phyloP scores from a whole-genome alignment of 2,888 invertebrate species.

The Drosophila barbarae region DNA sequence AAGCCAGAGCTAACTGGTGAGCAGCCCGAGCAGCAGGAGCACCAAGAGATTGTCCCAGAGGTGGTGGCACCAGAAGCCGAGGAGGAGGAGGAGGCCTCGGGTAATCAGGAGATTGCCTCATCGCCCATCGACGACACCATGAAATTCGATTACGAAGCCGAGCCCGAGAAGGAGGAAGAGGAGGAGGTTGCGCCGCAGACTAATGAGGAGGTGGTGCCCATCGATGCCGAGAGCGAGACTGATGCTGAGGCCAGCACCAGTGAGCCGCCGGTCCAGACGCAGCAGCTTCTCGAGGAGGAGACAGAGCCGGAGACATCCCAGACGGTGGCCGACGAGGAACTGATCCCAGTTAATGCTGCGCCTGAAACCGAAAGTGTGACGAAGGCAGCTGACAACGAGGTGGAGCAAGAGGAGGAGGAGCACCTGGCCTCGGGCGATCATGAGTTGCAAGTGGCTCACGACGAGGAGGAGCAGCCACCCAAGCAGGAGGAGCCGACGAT shows the following conservation, averaged over 20 bases:
- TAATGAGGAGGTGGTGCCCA: slow-evolving; percentile 47
- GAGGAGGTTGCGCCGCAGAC: slow-evolving; percentile 18
- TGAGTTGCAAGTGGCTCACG: slow-evolving; percentile 35
- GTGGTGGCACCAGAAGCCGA: slow-evolving; percentile 15
- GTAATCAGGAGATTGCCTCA: slow-evolving; percentile 51
- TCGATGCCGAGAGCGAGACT: slow-evolving; percentile 48
- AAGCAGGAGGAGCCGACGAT: slow-evolving; percentile 38
- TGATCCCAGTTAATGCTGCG: slow-evolving; percentile 61
- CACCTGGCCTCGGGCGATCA: slow-evolving; percentile 62
- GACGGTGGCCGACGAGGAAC: slow-evolving; percentile 56
- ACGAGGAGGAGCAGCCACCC: slow-evolving; percentile 21
- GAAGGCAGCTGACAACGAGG: slow-evolving; percentile 35
- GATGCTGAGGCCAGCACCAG: slow-evolving; percentile 52
- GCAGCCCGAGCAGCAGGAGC: slow-evolving; percentile 16
- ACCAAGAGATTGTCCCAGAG: slow-evolving; percentile 17
- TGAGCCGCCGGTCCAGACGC: slow-evolving; percentile 39
- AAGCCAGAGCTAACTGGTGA: slow-evolving; percentile 34
- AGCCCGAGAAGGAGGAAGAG: slow-evolving; percentile 31
- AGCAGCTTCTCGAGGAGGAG: slow-evolving; percentile 48
- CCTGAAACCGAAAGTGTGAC: slow-evolving; percentile 68
- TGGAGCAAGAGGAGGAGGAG: slow-evolving; percentile 33
- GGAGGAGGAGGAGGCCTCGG: slow-evolving; percentile 55
- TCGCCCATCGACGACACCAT: slow-evolving; percentile 66
- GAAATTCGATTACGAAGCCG: slow-evolving; percentile 76
- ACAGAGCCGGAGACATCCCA: slow-evolving; percentile 21